A percentile compares a stretch with the other conserved stretches of the same genome.
These are phyloP conservation scores for Leptogaster cylindrica DNA, from an alignment of 2,888 invertebrate genomes.

Conservation along the genomic window DNA sequence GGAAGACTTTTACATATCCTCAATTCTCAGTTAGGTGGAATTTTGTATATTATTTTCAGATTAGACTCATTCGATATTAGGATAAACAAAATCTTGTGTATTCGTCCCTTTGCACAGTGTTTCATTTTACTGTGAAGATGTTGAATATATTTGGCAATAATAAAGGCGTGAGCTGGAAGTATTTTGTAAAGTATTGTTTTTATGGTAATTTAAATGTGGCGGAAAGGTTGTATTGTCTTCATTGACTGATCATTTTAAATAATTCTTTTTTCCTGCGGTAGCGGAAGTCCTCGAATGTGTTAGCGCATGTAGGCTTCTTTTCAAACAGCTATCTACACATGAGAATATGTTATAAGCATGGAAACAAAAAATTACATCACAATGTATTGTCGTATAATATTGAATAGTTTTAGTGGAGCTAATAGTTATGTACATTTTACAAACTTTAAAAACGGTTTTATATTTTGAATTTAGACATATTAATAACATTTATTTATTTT, in stretches of 20 bases:
- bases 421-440: too few relatives aligned
- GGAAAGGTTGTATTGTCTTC: constrained; percentile 3
- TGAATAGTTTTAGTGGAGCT: too few relatives aligned
- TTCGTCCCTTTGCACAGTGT: too few relatives aligned
- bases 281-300: constrained; percentile 17
- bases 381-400: too few relatives aligned
- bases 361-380: constrained; percentile 20
- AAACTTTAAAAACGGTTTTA: too few relatives aligned
- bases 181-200: neutral
- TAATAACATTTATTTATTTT: too few relatives aligned
- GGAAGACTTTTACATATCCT: constrained; percentile 13
- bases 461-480: too few relatives aligned
- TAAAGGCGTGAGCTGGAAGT: too few relatives aligned
- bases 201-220: constrained; percentile 13
- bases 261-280: neutral
- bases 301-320: neutral
- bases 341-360: neutral
- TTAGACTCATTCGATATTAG: neutral
- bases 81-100: neutral
- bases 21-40: constrained; percentile 19
- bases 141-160: too few relatives aligned
- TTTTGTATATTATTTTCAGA: constrained; percentile 19
- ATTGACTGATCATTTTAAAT: constrained; percentile 28
- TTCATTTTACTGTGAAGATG: too few relatives aligned
- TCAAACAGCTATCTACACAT: neutral